Conservation (phyloP, 2,113 vertebrate species). For the Nothocercus julius region DNA sequence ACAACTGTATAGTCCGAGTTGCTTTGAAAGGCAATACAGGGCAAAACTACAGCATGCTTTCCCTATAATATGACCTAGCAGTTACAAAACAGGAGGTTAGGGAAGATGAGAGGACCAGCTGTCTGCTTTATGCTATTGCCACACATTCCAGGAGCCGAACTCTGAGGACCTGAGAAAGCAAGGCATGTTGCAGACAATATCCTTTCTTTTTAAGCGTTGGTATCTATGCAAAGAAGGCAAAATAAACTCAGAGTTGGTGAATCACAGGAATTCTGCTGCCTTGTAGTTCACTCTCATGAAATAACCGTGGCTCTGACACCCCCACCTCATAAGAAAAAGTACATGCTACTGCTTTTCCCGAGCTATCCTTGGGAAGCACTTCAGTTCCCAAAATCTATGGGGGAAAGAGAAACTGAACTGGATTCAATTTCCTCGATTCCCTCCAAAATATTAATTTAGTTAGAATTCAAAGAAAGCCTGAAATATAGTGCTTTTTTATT, state of each 20-base stretch:
- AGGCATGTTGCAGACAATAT: not conserved
- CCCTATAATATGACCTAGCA: conserved; percentile 13
- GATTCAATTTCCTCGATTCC: not conserved
- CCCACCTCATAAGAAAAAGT: not conserved
- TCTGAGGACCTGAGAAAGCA: not conserved
- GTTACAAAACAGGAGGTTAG: conserved; percentile 31
- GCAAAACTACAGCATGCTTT: not conserved
- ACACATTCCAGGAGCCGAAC: not conserved
- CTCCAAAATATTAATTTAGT: not conserved
- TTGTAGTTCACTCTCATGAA: not conserved
- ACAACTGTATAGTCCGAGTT: not conserved
- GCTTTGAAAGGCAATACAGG: conserved; percentile 54
- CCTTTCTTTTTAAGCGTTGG: not conserved
- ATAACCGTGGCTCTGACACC: not conserved
- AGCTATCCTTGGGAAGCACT: not conserved
- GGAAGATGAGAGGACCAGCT: conserved; percentile 47
- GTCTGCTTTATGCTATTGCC: conserved; percentile 29
- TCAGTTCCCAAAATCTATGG: not conserved
- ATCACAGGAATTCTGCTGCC: not conserved
- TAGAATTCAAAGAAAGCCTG: not conserved
- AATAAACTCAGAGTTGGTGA: not conserved
- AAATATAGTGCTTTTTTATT: not conserved
- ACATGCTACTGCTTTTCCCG: not conserved
- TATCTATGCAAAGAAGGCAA: not conserved
- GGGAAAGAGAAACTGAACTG: not conserved